Base-by-base conservation (phyloP, 2,797 vertebrate species). In the Acropternis orthonyx region DNA sequence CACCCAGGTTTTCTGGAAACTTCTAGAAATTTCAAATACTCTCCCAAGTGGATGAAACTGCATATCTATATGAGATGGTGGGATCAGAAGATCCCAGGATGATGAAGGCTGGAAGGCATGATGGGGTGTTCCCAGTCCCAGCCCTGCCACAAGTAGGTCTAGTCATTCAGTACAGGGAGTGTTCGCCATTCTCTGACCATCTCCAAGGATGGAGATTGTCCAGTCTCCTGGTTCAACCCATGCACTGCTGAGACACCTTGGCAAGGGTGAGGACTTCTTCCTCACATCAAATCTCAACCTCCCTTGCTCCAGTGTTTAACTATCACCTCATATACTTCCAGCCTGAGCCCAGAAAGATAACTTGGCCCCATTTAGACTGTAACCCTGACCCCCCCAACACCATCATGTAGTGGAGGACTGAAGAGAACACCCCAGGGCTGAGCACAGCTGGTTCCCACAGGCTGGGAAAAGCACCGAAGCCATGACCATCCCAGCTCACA, bases 61-160 rank as follows among this genome's bases (percentile, higher is more conserved):
- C 7, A 19, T 37, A 51, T 36, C 62, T 34, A 2, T 10, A 10
- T 3, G 3, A 71, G 39, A 19, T 26, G 12, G 13, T 2, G 2
- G 34, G 14, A 59, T 69, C 55, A 69, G 52, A 88, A 52, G 37
- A 62, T 36, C 20, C 19, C 22, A 62, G 24, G 30, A 58, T 9
- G 13, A 39, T 6, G 2, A 11, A 13, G 14, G 30, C 26, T 74
- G 12, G 12, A 80, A 80, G 13, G 2, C 2, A 12, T 11, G 11
- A 27, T 5, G 1, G 0, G 5, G 7, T 46, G 18, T 30, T 22
- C 19, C 28, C 39, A 37, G 14, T 21, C 21, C 27, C 55, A 83
- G 55, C 28, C 62, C 36, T 61, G 22, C 52, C 49, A 32, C 0
- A 0, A 66, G 37, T 43, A 59, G n/a, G 7, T 62, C 54, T 75